These are phyloP conservation scores for Pseudomyrmex cubaensis DNA, from an alignment of 1,140 invertebrate genomes.

Conservation along the genomic window DNA sequence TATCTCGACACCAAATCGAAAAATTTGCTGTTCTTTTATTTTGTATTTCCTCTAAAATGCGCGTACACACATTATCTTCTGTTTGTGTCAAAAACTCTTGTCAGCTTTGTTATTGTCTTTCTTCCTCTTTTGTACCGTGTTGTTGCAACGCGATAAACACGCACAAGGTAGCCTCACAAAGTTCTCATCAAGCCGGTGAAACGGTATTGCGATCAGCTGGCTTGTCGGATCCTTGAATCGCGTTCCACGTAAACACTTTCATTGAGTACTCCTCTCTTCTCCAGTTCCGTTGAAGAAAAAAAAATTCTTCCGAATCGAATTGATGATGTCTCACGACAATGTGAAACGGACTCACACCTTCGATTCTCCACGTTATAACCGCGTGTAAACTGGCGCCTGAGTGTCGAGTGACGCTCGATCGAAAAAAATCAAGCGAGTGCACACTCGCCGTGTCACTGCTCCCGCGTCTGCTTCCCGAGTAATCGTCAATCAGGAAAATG, in stretches of 20 bases:
- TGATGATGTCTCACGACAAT: too few species aligned
- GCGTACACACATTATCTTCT: not conserved
- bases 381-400: too few species aligned
- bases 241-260: conserved; percentile 23
- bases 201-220: conserved; percentile 70
- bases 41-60: not conserved
- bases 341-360: not conserved
- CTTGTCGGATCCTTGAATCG: conserved; percentile 28
- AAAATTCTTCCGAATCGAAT: too few species aligned
- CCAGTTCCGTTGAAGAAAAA: too few species aligned
- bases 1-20: not conserved
- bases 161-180: conserved; percentile 37
- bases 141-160: conserved; percentile 33
- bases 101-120: not conserved
- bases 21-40: not conserved
- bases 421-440: not conserved
- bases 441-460: not conserved
- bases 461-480: not conserved
- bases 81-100: not conserved
- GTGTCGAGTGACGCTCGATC: not conserved
- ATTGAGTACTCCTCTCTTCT: not conserved
- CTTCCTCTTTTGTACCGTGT: not conserved
- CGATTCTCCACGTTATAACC: too few species aligned
- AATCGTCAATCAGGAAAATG: conserved; percentile 1
- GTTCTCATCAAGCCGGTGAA: conserved; percentile 56